Conservation (phyloP, 2,113 vertebrate species). For the Atherinomorus stipes region DNA sequence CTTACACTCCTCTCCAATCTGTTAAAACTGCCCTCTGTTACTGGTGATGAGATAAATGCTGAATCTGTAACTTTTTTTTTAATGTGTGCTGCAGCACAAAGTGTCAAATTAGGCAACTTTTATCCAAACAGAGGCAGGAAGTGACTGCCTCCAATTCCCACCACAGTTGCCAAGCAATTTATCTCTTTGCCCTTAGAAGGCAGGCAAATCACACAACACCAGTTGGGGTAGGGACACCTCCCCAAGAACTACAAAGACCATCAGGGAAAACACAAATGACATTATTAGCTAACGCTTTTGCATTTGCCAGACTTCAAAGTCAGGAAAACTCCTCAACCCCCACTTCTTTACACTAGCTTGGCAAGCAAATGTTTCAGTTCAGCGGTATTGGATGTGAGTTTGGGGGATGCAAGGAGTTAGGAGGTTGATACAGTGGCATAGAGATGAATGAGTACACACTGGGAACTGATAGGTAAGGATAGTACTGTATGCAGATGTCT, state of each 20-base stretch:
- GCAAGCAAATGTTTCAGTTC: conserved; percentile 26
- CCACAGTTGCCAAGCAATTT: neutral
- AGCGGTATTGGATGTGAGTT: conserved; percentile 12
- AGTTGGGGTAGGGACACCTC: conserved; percentile 10
- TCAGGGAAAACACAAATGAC: neutral
- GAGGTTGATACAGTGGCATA: neutral
- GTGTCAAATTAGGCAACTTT: conserved; percentile 46
- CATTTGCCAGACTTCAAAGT: conserved; percentile 64
- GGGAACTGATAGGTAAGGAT: too few species aligned
- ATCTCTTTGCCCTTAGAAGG: conserved; percentile 17
- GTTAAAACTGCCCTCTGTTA: neutral
- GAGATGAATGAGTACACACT: conserved; percentile 10
- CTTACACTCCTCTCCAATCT: neutral
- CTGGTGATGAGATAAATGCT: conserved; percentile 14
- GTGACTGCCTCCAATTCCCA: conserved; percentile 1
- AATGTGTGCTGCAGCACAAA: conserved; percentile 44
- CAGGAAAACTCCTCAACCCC: neutral
- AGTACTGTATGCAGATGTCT: too few species aligned
- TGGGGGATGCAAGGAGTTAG: neutral
- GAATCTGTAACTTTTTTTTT: conserved; percentile 7
- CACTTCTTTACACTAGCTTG: neutral
- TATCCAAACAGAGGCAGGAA: conserved; percentile 23
- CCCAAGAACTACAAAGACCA: conserved; percentile 30
- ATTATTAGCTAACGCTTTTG: conserved; percentile 17
- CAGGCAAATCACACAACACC: conserved; percentile 1